Evolutionary conservation across 2,797 vertebrate genomes (phyloP).

Genomic region (Mergus octosetaceus): DNA sequence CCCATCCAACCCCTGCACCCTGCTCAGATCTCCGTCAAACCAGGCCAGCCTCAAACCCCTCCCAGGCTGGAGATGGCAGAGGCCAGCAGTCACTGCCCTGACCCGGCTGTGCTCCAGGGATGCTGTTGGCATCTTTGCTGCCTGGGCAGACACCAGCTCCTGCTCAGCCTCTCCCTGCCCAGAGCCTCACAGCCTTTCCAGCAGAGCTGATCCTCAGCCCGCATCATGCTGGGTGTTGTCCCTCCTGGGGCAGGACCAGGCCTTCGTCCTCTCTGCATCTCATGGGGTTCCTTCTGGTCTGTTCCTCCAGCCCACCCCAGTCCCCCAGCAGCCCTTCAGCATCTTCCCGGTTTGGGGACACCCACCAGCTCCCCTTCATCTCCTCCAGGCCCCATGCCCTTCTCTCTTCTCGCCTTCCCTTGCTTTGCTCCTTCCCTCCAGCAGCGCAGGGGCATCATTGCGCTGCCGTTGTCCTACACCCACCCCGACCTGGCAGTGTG

Average conservation of each 20-base stretch:
- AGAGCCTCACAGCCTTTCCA: too few species aligned
- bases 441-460: not conserved
- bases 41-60: not conserved
- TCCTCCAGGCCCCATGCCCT: not conserved
- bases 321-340: not conserved
- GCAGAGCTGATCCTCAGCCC: too few species aligned
- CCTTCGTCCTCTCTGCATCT: not conserved
- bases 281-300: not conserved
- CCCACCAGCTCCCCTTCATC: not conserved
- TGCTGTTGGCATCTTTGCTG: too few species aligned
- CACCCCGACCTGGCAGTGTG: not conserved
- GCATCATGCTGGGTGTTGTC: too few species aligned
- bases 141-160: too few species aligned
- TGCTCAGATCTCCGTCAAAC: not conserved
- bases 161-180: too few species aligned
- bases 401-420: not conserved
- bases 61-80: not conserved
- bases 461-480: not conserved
- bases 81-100: too few species aligned
- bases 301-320: not conserved
- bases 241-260: too few species aligned
- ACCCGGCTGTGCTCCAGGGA: too few species aligned
- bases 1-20: rapidly evolving
- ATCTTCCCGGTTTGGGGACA: not conserved
- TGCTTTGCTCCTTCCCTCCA: not conserved